Conservation (phyloP, 64 coral and sea anemone species). For the Pocillopora verrucosa region DNA sequence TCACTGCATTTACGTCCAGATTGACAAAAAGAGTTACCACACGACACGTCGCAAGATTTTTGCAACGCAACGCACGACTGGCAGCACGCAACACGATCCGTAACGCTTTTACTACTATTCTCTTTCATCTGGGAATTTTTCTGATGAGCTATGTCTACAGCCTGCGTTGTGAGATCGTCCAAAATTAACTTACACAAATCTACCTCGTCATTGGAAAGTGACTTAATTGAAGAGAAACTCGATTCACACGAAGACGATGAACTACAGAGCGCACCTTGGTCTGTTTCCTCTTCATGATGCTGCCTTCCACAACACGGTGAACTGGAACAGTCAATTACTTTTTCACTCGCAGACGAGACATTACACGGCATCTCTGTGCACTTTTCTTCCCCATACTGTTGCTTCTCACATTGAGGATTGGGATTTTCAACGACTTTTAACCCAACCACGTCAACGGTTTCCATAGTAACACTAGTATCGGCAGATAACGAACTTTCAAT, state of each 20-base stretch:
- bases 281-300: not conserved
- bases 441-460: not conserved
- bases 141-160: not conserved
- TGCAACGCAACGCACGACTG: not conserved
- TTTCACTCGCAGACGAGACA: not conserved
- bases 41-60: not conserved
- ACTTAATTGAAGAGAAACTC: no score
- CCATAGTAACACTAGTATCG: conserved; percentile 7
- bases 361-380: not conserved
- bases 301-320: no score
- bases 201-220: not conserved
- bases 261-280: no score
- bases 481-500: not conserved
- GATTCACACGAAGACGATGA: no score
- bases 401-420: not conserved
- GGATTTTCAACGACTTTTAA: not conserved
- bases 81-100: not conserved
- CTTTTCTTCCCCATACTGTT: not conserved
- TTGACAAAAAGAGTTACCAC: not conserved
- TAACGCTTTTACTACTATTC: not conserved
- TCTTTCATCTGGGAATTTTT: not conserved
- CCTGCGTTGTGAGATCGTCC: conserved; percentile 2
- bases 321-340: no score
- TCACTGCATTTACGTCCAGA: not conserved
- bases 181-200: not conserved